Conservation (phyloP, 2,888 invertebrate species). For the Atrina japonica region DNA sequence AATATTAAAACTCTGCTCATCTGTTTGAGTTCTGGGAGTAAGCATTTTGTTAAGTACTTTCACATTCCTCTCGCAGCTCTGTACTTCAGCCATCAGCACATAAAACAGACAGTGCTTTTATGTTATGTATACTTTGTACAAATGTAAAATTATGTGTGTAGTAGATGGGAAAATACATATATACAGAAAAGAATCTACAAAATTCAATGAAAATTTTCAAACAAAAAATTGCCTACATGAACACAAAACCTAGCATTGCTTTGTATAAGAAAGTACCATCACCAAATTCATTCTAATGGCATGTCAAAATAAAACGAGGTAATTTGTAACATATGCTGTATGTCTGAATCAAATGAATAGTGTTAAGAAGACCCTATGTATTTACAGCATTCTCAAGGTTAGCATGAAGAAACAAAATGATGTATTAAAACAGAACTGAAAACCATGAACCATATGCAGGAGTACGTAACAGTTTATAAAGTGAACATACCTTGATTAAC, state of each 20-base stretch:
- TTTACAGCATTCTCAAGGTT: conserved; percentile 27
- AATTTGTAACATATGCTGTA: conserved; percentile 9
- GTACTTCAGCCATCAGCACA: too few relatives aligned
- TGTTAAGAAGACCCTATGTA: conserved; percentile 12
- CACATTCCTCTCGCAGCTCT: too few relatives aligned
- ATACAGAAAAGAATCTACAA: not conserved
- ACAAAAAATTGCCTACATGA: not conserved
- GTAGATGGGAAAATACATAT: too few relatives aligned
- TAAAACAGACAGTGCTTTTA: too few relatives aligned
- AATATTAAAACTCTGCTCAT: too few relatives aligned
- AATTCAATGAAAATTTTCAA: conserved; percentile 3
- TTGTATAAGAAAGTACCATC: conserved; percentile 1
- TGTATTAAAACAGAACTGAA: conserved; percentile 18
- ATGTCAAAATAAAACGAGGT: conserved; percentile 1
- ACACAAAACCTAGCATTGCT: not conserved
- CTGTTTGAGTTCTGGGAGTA: too few relatives aligned
- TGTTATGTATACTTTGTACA: too few relatives aligned
- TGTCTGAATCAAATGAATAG: conserved; percentile 15
- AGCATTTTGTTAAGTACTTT: too few relatives aligned
- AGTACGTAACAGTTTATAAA: conserved; percentile 6
- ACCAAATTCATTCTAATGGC: conserved; percentile 1
- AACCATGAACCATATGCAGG: conserved; percentile 25
- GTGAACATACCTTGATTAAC: conserved; percentile 90
- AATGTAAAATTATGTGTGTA: too few relatives aligned
- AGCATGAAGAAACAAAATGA: conserved; percentile 22